Percentiles rank a stretch among this genome's conserved stretches.
phyloP scores from a whole-genome alignment of 1,140 invertebrate genomes.

The Drosophila sp. region DNA sequence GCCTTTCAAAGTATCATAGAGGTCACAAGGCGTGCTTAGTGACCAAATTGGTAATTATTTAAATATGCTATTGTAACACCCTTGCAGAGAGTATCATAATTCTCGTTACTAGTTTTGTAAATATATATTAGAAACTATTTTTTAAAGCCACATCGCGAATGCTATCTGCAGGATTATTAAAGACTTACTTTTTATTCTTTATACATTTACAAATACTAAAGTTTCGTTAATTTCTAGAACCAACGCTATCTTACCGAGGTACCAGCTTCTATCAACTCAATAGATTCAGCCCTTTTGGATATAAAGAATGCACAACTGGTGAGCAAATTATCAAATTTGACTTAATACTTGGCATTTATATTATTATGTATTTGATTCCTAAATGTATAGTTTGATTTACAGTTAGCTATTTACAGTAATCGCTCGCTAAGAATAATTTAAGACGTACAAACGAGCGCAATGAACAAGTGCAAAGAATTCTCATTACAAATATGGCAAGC shows the following conservation, averaged over 20 bases:
- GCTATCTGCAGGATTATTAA: background rate
- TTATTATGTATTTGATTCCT: constrained; percentile 35
- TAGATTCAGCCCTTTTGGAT: constrained; percentile 34
- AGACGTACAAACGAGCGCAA: constrained; percentile 40
- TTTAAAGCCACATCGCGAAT: too few relatives aligned
- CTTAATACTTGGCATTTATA: constrained; percentile 71
- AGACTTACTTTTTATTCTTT: background rate
- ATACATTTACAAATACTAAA: background rate
- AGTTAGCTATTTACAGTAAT: constrained; percentile 76
- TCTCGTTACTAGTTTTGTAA: too few relatives aligned
- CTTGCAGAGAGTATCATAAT: too few relatives aligned
- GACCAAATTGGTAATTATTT: constrained; percentile 29
- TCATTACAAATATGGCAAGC: constrained; percentile 82
- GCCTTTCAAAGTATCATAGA: background rate
- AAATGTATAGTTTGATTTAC: constrained; percentile 63
- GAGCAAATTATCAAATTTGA: constrained; percentile 29
- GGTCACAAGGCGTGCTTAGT: constrained; percentile 19
- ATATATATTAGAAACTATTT: too few relatives aligned
- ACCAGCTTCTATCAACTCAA: constrained; percentile 21
- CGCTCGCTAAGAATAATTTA: constrained; percentile 79
- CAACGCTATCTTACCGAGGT: constrained; percentile 26
- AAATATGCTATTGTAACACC: background rate
- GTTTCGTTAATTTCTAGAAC: constrained; percentile 39
- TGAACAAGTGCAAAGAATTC: constrained; percentile 47
- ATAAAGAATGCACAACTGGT: constrained; percentile 51